Conservation (phyloP, 2,888 invertebrate species). For the Cryptocheilus praepositus region DNA sequence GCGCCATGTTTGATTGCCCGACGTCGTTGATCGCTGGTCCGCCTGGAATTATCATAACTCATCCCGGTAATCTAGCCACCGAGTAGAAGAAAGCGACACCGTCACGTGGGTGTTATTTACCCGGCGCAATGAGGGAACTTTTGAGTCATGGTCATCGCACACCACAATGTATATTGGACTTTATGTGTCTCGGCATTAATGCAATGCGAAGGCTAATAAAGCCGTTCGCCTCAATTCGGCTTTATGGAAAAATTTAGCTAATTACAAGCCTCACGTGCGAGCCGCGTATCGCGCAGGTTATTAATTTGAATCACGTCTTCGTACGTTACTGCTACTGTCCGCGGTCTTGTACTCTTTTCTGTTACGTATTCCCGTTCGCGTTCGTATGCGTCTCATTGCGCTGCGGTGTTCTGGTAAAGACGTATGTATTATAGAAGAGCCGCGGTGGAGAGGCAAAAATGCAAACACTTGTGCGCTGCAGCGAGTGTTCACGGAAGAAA, state of each 20-base stretch:
- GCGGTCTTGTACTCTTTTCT: too few species aligned
- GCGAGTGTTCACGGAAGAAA: too few species aligned
- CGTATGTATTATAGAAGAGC: too few species aligned
- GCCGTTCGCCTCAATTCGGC: conserved; percentile 43
- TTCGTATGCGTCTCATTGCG: too few species aligned
- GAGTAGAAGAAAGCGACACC: conserved; percentile 63
- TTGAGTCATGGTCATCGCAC: conserved; percentile 55
- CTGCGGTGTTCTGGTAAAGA: too few species aligned
- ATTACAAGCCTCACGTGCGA: conserved; percentile 9
- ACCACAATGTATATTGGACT: conserved; percentile 46
- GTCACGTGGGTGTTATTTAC: conserved; percentile 63
- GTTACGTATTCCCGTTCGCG: too few species aligned
- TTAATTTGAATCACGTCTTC: too few species aligned
- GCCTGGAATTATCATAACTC: conserved; percentile 71
- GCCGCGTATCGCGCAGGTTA: too few species aligned
- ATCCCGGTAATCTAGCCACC: conserved; percentile 65
- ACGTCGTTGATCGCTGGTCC: conserved; percentile 69
- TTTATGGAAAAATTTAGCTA: conserved; percentile 42
- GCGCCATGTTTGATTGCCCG: conserved; percentile 72
- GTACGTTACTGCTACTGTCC: too few species aligned
- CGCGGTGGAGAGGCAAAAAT: too few species aligned
- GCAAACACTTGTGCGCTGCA: too few species aligned
- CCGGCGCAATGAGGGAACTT: conserved; percentile 51
- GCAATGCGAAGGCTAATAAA: conserved; percentile 45
- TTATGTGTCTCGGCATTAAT: conserved; percentile 52